Base-by-base conservation (phyloP, 2,797 vertebrate genomes). In the Onychomys leucogaster region DNA sequence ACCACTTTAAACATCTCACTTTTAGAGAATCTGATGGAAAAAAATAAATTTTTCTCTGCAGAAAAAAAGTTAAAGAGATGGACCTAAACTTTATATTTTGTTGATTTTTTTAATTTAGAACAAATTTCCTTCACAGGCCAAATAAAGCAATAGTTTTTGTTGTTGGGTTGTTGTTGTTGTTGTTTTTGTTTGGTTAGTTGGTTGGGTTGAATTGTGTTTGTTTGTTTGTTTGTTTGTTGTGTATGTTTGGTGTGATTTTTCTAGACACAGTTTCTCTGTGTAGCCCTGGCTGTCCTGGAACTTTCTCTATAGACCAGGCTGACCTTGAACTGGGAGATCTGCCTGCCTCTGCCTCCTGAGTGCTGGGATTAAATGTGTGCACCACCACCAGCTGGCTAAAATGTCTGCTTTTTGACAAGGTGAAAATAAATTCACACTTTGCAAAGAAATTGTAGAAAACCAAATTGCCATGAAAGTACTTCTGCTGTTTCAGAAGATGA, bases 91-190 rank as follows among this genome's bases (percentile, higher is more conserved):
- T 85, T 94, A 0, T 29, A 67, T 90, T 52, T 23, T 37, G 6
- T 85, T 27, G 21, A 4, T 82, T 96, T 95, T 95, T 83, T 75
- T 87, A 57, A 90, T 46, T 88, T 27, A 29, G 88, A 90, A 81
- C 0, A 34, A 27, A 43, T 71, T 86, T 93, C 16, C 12, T 94
- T 87, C 41, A 90, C 32, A 57, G 17, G 84, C 57, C 11, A 92
- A 88, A 25, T 41, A 78, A 87, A 41, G 52, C 34, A 81, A 10
- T 55, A 46, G 4, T 4, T 92, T 69, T 69, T 69, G 29, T 63
- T 6, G 1, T 55, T 52, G 21, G 19, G 32, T 32, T 21, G 11
- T n/a, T 10, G 29, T 77, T 27, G 10, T 12, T 52, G 14, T 55
- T 80, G 23, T 61, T 8, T 63, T 52, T 49, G 49, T 12, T 49